phyloP scores from a whole-genome alignment of 1,140 invertebrate species.

The Formica selysi region DNA sequence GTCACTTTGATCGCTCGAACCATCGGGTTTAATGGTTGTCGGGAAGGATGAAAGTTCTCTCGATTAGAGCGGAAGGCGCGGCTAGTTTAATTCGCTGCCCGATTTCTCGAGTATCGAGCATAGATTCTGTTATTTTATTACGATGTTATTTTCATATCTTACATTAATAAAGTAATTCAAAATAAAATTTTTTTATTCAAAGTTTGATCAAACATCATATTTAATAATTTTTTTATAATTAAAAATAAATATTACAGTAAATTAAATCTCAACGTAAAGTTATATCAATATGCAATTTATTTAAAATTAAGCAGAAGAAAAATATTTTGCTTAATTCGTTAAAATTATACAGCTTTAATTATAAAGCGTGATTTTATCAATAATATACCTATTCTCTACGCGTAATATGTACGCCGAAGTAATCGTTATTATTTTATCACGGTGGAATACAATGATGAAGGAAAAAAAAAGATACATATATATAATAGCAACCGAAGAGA shows the following conservation, averaged over 20 bases:
- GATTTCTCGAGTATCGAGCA: background rate
- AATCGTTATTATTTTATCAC: slow-evolving; percentile 16
- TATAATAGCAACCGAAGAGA: slow-evolving; percentile 45
- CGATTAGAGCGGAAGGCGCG: background rate
- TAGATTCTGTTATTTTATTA: background rate
- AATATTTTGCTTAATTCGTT: slow-evolving; percentile 12
- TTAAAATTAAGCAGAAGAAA: background rate
- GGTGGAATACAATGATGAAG: slow-evolving; percentile 16
- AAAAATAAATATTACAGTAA: background rate
- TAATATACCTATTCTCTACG: background rate
- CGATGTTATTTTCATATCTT: background rate
- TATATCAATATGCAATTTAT: background rate
- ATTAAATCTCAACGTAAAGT: background rate
- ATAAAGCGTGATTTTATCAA: too few relatives aligned
- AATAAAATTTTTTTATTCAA: background rate
- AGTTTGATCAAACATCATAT: background rate
- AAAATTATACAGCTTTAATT: slow-evolving; percentile 17
- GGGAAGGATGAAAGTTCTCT: background rate
- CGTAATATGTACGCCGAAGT: background rate
- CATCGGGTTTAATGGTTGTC: background rate
- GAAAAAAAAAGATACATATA: slow-evolving; percentile 19
- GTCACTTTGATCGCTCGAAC: slow-evolving; percentile 31
- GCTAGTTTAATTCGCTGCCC: background rate
- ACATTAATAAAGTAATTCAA: background rate
- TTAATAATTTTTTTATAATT: background rate